phyloP scores from a whole-genome alignment of 1,140 invertebrate genomes.

The Euura saliciscinereae region DNA sequence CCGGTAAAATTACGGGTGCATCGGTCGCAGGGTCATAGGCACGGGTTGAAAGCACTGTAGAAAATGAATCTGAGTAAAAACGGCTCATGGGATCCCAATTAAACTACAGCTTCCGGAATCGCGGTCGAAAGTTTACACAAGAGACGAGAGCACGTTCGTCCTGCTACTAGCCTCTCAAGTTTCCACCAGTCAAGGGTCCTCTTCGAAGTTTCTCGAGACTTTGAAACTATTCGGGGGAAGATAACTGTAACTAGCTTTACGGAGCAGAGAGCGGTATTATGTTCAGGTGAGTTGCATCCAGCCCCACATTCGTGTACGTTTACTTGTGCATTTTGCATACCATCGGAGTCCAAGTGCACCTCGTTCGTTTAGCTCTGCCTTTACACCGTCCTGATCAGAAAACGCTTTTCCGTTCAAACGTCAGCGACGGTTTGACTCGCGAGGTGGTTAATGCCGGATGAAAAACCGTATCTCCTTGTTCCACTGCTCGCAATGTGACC shows the following conservation, averaged over 20 bases:
- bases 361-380: too few relatives aligned
- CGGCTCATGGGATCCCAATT: not conserved
- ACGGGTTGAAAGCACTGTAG: not conserved
- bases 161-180: not conserved
- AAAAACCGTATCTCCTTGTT: too few relatives aligned
- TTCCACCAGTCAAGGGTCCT: not conserved
- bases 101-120: conserved; percentile 2
- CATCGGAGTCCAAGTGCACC: too few relatives aligned
- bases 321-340: too few relatives aligned
- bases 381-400: too few relatives aligned
- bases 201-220: not conserved
- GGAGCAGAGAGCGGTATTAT: not conserved
- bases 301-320: not conserved
- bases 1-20: too few relatives aligned
- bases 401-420: too few relatives aligned
- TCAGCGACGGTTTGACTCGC: too few relatives aligned
- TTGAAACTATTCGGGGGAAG: not conserved
- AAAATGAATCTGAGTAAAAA: not conserved
- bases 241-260: conserved; percentile 4
- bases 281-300: not conserved
- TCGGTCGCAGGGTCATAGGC: too few relatives aligned
- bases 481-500: not conserved
- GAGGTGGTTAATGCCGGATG: too few relatives aligned
- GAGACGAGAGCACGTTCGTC: not conserved
- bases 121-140: not conserved